A percentile compares a stretch with the other conserved stretches of the same genome.
These are phyloP conservation scores for Leptopilina clavipes DNA, from an alignment of 1,140 invertebrate species.

Conservation along the genomic window DNA sequence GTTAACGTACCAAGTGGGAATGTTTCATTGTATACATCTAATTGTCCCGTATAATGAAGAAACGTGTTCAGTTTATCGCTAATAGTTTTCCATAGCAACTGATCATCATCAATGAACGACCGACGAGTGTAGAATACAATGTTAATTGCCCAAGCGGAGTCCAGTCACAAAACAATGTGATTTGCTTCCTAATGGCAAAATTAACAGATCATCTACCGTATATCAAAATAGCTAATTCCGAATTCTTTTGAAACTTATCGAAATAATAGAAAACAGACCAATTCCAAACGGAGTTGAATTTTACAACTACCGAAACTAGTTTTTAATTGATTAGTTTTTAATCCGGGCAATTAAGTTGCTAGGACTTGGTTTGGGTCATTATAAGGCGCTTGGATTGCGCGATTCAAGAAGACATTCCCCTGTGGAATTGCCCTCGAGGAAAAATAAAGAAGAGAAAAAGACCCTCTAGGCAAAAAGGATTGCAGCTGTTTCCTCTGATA, in stretches of 20 bases:
- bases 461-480: slow-evolving; percentile 46
- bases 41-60: background rate
- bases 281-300: background rate
- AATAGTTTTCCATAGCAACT: background rate
- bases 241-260: too few relatives aligned
- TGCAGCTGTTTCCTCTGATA: slow-evolving; percentile 52
- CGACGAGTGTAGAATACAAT: background rate
- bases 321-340: slow-evolving; percentile 54
- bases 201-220: too few relatives aligned
- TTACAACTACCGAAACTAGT: slow-evolving; percentile 40
- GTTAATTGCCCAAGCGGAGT: background rate
- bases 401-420: slow-evolving; percentile 23
- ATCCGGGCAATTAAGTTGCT: slow-evolving; percentile 26
- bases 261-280: too few relatives aligned
- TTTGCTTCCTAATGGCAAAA: background rate
- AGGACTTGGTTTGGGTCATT: slow-evolving; percentile 30
- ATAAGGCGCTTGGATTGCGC: slow-evolving; percentile 19
- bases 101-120: background rate
- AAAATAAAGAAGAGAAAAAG: background rate
- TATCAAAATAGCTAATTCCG: too few relatives aligned
- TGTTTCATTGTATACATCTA: background rate
- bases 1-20: background rate
- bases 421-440: background rate
- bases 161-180: background rate
- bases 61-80: background rate